A percentile compares a stretch with the other conserved stretches of the same genome.
Conservation (phyloP, 1,140 invertebrate genomes). For the Saccostrea cuccullata region DNA sequence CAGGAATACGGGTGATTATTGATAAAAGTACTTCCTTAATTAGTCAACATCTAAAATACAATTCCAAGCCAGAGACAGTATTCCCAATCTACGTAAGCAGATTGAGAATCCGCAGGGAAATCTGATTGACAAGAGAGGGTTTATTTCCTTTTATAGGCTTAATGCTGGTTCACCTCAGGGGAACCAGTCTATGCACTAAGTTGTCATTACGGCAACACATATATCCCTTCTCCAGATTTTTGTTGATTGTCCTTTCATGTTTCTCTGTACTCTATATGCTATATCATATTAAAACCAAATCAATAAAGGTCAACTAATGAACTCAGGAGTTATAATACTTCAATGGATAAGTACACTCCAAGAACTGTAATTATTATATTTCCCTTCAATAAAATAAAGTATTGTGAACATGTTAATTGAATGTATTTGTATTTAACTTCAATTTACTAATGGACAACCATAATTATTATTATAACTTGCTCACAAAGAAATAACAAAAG, state of each 20-base stretch:
- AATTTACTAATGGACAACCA: background rate
- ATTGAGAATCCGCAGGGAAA: background rate
- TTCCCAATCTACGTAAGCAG: background rate
- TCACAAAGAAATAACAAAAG: background rate
- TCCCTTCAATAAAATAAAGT: too few relatives aligned
- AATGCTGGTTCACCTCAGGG: background rate
- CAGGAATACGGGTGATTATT: background rate
- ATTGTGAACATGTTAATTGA: too few relatives aligned
- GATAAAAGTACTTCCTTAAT: background rate
- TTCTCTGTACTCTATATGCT: background rate
- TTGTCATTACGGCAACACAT: background rate
- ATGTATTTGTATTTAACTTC: background rate
- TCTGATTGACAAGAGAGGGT: background rate
- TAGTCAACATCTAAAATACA: background rate
- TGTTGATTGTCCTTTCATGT: background rate
- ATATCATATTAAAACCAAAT: background rate
- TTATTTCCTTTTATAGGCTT: background rate
- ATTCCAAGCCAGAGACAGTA: background rate
- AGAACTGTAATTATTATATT: background rate
- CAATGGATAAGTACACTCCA: background rate
- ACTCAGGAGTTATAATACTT: background rate
- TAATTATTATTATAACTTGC: background rate
- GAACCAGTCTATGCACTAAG: slow-evolving; percentile 6
- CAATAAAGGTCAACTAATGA: too few relatives aligned
- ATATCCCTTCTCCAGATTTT: background rate